Percentiles rank a stretch among this genome's conserved stretches.
phyloP scores from a whole-genome alignment of 2,113 vertebrate genomes.

The Archilochus colubris region DNA sequence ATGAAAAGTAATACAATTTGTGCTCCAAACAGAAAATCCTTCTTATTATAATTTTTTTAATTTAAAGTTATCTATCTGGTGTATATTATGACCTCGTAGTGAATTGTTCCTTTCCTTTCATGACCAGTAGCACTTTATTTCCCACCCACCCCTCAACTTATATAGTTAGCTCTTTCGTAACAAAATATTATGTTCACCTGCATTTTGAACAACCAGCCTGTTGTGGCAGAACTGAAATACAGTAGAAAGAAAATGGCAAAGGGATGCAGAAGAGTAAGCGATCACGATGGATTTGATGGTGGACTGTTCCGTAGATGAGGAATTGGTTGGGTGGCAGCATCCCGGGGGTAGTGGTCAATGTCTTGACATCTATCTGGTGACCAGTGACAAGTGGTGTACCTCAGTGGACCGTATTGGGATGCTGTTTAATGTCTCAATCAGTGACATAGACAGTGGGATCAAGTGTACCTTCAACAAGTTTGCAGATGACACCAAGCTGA shows the following conservation, averaged over 20 bases:
- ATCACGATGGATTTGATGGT: not conserved
- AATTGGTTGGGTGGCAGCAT: too few species aligned
- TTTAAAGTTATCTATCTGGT: not conserved
- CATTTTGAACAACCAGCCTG: not conserved
- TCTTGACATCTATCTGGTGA: too few species aligned
- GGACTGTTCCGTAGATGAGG: too few species aligned
- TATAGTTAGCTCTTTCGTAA: not conserved
- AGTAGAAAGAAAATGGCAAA: not conserved
- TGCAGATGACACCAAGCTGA: too few species aligned
- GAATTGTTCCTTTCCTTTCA: not conserved
- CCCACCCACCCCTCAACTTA: too few species aligned
- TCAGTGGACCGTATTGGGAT: too few species aligned
- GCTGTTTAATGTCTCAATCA: too few species aligned
- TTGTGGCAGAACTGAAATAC: not conserved
- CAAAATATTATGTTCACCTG: not conserved
- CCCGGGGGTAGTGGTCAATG: too few species aligned
- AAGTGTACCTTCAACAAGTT: too few species aligned
- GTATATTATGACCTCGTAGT: not conserved
- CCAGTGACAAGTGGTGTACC: too few species aligned
- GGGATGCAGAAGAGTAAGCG: not conserved
- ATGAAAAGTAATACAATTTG: not conserved
- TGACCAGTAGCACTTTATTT: not conserved
- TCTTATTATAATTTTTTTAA: not conserved
- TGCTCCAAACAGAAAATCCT: not conserved
- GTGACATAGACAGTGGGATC: too few species aligned